Evolutionary conservation across 2,888 invertebrate species (phyloP), one percentile per base, ranked within the genome.

Genomic region (Epinotia demarniana): DNA sequence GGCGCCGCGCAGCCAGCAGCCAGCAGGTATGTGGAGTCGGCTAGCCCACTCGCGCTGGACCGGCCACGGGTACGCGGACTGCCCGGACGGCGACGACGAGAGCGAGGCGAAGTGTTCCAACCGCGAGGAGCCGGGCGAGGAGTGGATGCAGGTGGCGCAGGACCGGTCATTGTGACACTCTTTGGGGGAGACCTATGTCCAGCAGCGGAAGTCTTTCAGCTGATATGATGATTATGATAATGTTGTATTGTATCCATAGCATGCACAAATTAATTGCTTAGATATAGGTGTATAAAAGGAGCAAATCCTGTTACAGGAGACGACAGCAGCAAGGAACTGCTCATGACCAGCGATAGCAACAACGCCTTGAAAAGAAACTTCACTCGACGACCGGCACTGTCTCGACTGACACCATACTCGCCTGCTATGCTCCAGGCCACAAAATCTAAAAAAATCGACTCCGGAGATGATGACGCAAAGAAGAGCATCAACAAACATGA

Each of bases 301-400:
- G n/a, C n/a, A 53, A 53, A n/a, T 74, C 77, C 74, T 75, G 72
- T 83, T 81, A 58, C 83, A 95, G 95, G 90, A 6, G 95, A 95
- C 80, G 95, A 95, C 61, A 95, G 94, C 86, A 95, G 95, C 83
- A 95, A 95, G 78, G 95, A 96, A 81, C 89, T 95, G 3, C 94
- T 95, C 77, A 92, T 95, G 85, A 95, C 95, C 16, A 95, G 95
- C 77, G 95, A 96, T 81, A 92, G 89, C 78, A 90, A 80, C 76
- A 90, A 90, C 77, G 87, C 84, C 4, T 82, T 89, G 33, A 89
- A 86, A 78, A 87, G 90, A 70, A 92, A 92, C 80, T 91, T 85
- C 80, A 92, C 92, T 0, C 85, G 92, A 0, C 87, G 91, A 0
- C 92, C 92, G 0, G 87, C 90, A 0, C 85, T 87, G 1, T 84